These are phyloP conservation scores for crab-eating macaque (Macaca fascicularis) DNA, from an alignment of 2,113 vertebrate genomes.

Conservation along the genomic window T2T-MFA8v1.1 NC_088378.1:153124501-153125000, in stretches of 20 bases:
- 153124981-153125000: background rate
- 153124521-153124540: background rate
- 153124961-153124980: background rate
- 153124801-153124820: background rate
- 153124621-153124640: background rate
- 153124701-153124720: background rate
- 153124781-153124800: background rate
- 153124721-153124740: background rate
- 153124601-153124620: background rate
- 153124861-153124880: background rate
- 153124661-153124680: background rate
- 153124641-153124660: background rate
- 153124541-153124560: background rate
- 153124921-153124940: conserved; percentile 16
- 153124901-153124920: background rate
- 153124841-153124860: background rate
- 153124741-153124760: background rate
- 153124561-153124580: background rate
- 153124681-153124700: background rate
- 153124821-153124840: background rate
- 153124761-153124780: background rate
- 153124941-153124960: background rate
- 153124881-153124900: background rate
- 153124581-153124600: background rate
- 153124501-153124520: background rate